A percentile compares a stretch with the other conserved stretches of the same genome.
Conservation (phyloP, 2,888 invertebrate genomes). For the Orchesellides sinensis region DNA sequence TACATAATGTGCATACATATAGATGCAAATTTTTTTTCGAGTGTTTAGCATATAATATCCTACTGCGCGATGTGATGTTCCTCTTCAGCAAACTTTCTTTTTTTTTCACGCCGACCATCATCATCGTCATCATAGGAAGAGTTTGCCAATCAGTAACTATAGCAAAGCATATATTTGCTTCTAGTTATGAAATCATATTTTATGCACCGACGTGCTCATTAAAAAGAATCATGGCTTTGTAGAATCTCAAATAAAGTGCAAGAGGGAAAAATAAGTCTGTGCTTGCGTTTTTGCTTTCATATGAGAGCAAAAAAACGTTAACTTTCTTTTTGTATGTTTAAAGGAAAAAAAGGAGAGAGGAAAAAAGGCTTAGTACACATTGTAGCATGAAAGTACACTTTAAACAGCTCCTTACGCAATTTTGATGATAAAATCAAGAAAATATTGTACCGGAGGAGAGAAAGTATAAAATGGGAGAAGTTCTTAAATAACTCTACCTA, state of each 20-base stretch:
- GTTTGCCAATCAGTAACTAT: too few relatives aligned
- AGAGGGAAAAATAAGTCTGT: neutral
- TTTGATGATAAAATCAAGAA: conserved; percentile 42
- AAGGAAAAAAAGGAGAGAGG: neutral
- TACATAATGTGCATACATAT: too few relatives aligned
- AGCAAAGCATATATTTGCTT: conserved; percentile 23
- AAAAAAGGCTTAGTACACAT: neutral
- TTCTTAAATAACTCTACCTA: conserved; percentile 32
- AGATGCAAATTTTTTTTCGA: too few relatives aligned
- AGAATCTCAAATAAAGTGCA: neutral
- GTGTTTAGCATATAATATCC: too few relatives aligned
- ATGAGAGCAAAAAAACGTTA: too few relatives aligned
- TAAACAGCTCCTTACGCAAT: conserved; percentile 6
- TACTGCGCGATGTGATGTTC: too few relatives aligned
- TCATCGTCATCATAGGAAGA: too few relatives aligned
- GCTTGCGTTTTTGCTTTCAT: neutral
- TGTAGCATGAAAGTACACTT: conserved; percentile 22
- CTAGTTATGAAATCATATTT: conserved; percentile 49
- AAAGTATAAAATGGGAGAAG: conserved; percentile 23
- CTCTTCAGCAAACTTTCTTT: too few relatives aligned
- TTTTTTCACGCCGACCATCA: too few relatives aligned
- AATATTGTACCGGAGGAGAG: conserved; percentile 13
- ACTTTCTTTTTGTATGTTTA: too few relatives aligned
- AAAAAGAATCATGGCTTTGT: neutral
- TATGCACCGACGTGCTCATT: conserved; percentile 21